phyloP scores from a whole-genome alignment of 2,113 vertebrate species.

The Toxotes jaculatrix region DNA sequence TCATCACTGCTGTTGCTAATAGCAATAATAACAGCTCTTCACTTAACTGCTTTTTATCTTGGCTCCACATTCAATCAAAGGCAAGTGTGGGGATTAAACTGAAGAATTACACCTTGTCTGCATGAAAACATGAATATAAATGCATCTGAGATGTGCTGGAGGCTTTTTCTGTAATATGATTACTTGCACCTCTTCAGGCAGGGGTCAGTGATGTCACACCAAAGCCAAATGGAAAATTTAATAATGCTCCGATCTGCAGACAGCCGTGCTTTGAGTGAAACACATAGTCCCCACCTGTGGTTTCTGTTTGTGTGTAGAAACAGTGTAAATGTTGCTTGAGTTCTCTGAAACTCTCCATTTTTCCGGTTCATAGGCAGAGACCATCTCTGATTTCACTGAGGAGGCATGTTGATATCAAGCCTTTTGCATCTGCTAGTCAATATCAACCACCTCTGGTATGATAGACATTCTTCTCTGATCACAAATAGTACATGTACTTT shows the following conservation, averaged over 20 bases:
- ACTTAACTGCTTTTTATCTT: constrained; percentile 15
- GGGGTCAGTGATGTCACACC: constrained; percentile 16
- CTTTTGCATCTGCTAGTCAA: too few species aligned
- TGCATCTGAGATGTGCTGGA: background rate
- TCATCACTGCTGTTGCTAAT: background rate
- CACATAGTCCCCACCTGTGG: background rate
- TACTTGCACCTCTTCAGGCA: background rate
- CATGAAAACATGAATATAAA: constrained; percentile 1
- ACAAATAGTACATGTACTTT: background rate
- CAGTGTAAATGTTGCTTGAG: background rate
- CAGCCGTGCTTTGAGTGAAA: constrained; percentile 18
- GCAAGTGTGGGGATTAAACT: background rate
- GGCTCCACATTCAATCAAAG: background rate
- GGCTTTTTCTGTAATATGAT: constrained; percentile 17
- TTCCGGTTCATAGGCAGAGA: background rate
- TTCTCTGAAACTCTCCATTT: background rate
- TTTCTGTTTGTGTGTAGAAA: constrained; percentile 5
- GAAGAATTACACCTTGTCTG: constrained; percentile 8
- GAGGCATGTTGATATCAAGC: constrained; percentile 2
- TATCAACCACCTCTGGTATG: background rate
- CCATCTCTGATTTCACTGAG: background rate
- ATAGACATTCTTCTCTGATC: background rate
- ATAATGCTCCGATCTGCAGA: constrained; percentile 22
- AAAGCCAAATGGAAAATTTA: constrained; percentile 41
- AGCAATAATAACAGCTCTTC: constrained; percentile 32